These are phyloP conservation scores for honey bee (Apis mellifera) DNA, from an alignment of 1,140 invertebrate genomes.

Conservation along the genomic window Amel_HAv3.1 CM009932.2:4784001-4784500, in stretches of 20 bases:
- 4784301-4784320: not conserved
- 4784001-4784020: not conserved
- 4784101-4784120: no score
- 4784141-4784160: no score
- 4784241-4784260: not conserved
- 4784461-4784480: constrained; percentile 3
- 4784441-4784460: not conserved
- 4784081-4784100: no score
- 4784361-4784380: not conserved
- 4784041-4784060: no score
- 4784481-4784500: constrained; percentile 23
- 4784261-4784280: not conserved
- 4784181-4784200: no score
- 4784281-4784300: not conserved
- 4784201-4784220: no score
- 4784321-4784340: not conserved
- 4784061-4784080: no score
- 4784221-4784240: not conserved
- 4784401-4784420: constrained; percentile 19
- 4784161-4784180: no score
- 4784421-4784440: not conserved
- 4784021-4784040: no score
- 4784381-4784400: not conserved
- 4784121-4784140: no score
- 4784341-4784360: not conserved